These are phyloP conservation scores for Bovichtus diacanthus DNA, from an alignment of 2,797 vertebrate species.

Conservation along the genomic window DNA sequence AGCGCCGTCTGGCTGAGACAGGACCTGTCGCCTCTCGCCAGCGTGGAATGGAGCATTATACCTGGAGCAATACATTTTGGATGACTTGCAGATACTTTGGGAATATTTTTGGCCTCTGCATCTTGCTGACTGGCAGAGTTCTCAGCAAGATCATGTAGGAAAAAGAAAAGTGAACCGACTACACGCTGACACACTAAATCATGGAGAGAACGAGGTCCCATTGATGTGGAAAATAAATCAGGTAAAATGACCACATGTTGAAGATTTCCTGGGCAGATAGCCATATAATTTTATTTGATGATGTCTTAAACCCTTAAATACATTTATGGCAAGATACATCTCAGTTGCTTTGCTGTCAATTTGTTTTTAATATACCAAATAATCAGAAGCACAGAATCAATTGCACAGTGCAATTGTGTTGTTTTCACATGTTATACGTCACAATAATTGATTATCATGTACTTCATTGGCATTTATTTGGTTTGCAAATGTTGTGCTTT, in stretches of 20 bases:
- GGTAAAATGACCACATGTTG: constrained; percentile 9
- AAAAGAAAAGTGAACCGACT: constrained; percentile 30
- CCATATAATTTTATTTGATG: constrained; percentile 14
- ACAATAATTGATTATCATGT: not conserved
- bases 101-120: constrained; percentile 53
- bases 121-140: constrained; percentile 41
- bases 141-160: constrained; percentile 21
- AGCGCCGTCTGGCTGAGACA: constrained; percentile 58
- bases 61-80: constrained; percentile 56
- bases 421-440: not conserved
- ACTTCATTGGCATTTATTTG: constrained; percentile 16
- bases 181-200: constrained; percentile 33
- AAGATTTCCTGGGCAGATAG: not conserved
- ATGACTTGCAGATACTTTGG: constrained; percentile 49
- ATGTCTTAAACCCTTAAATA: not conserved
- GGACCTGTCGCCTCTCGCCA: constrained; percentile 50
- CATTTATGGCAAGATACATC: not conserved
- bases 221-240: constrained; percentile 29
- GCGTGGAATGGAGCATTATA: constrained; percentile 35
- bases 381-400: not conserved
- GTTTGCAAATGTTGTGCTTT: constrained; percentile 16
- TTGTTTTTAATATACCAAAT: constrained; percentile 20
- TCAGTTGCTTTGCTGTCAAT: not conserved
- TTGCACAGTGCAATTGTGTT: not conserved
- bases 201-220: constrained; percentile 13